These are phyloP conservation scores for Gallinago stenura DNA, from an alignment of 2,797 vertebrate genomes.

Conservation along the genomic window DNA sequence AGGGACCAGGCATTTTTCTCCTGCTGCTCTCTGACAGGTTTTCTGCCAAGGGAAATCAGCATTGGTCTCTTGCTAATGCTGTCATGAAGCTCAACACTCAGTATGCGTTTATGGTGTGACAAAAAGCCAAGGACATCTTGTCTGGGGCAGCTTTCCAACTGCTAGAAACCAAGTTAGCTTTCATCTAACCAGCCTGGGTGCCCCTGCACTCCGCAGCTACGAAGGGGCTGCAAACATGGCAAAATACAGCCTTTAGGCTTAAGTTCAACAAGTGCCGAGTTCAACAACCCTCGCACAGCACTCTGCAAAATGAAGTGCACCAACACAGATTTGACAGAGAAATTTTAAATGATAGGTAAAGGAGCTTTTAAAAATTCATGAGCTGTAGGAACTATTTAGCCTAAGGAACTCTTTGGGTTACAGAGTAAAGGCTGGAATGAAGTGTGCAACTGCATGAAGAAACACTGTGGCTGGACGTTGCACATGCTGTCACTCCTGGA, in stretches of 20 bases:
- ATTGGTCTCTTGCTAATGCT: background rate
- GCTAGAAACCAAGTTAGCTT: background rate
- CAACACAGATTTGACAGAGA: background rate
- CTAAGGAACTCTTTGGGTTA: background rate
- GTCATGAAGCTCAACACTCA: background rate
- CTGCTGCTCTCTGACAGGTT: background rate
- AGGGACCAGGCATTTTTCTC: background rate
- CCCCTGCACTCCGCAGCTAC: background rate
- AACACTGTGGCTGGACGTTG: background rate
- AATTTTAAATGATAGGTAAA: background rate
- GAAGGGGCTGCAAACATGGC: background rate
- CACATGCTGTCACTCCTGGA: accelerated
- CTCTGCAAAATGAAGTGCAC: background rate
- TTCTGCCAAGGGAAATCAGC: background rate
- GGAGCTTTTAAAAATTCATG: background rate
- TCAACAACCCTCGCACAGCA: background rate
- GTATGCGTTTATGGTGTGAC: background rate
- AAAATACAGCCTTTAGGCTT: background rate
- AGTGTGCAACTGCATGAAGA: background rate
- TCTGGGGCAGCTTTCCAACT: background rate
- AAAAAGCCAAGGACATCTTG: background rate
- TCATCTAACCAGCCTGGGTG: background rate
- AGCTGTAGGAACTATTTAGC: background rate
- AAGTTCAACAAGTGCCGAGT: background rate
- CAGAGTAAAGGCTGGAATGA: background rate